Evolutionary conservation across 2,113 vertebrate species (phyloP), one percentile per base, ranked within the genome.

Genomic region (Erpornis zantholeuca): DNA sequence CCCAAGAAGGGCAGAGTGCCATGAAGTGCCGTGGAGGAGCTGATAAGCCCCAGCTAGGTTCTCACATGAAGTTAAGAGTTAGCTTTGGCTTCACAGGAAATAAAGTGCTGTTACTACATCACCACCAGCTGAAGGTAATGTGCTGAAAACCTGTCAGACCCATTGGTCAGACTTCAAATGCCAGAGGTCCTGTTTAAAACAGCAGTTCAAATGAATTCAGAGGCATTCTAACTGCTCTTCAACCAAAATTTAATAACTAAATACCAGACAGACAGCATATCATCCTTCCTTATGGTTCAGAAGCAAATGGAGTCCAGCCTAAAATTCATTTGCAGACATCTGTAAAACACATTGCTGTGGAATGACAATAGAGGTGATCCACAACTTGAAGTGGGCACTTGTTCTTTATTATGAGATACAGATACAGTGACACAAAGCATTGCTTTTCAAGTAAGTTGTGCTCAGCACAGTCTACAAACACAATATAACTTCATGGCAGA

Each of bases 281-380:
- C 52, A 42, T 96, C 24, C 79, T 92, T 96, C 90, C 92, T 92
- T 92, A 90, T 57, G 52, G 59, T 88, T 90, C 79, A 82, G 94
- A 93, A 97, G 72, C 40, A 88, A 96, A 88, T 22, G 33, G 38
- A 93, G 45, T 49, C 83, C 84, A 83, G 73, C 76, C 61, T 82
- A 84, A 90, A 88, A 94, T 77, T 88, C 49, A 57, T 86, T 57
- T 82, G 64, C 59, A 56, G 70, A 97, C 98, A 98, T 98, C 97
- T 98, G 98, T 66, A 64, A 73, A 78, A 95, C 97, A 97, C 95
- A 97, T 98, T 97, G 81, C 89, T 93, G 25, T 86, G 96, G 92
- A 95, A 95, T 92, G 94, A 83, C 88, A 95, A 53, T 86, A 90
- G 92, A 95, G 73, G 82, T 96, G 90, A 95, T 93, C 95, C 87